Base-by-base conservation (phyloP, 2,888 invertebrate species). In the Dysmachus trigonus region DNA sequence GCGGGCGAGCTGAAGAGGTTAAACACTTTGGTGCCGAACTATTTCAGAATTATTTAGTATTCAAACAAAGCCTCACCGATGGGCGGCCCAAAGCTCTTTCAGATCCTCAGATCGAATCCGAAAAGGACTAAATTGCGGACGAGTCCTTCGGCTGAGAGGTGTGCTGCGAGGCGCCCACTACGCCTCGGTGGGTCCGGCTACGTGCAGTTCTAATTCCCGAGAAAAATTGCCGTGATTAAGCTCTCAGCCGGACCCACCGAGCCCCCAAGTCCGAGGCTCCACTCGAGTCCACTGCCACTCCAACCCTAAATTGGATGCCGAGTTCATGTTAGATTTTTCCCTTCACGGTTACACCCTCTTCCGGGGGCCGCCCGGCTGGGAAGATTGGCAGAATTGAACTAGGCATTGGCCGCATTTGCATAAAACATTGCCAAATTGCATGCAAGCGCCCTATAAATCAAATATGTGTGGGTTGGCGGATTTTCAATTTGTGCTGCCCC, bases 361-460 rank as follows among this genome's bases (percentile, higher is more conserved):
- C 72, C 72, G 83, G n/a, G n/a, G n/a, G n/a, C n/a, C n/a, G 83
- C 15, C 27, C 27, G 38, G 35, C 72, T n/a, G 2, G 27, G 35
- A 72, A 83, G 83, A 83, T 83, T 83, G 83, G 72, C 83, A 83
- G 72, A 38, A 83, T 83, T 72, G 83, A 83, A 72, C 83, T 83
- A 83, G 83, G 83, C 83, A 83, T 83, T 72, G 83, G 83, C 83
- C 83, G 83, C 72, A 83, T 83, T 83, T 83, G 72, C 83, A 83
- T 83, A 83, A 83, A 83, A 83, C 83, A 83, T 83, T 83, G 83
- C 83, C 83, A 72, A 83, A 83, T 83, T 83, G 72, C 83, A 83
- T 83, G 83, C 83, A 72, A 83, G 41, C 83, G 72, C 72, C 83
- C 72, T 72, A 83, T 83, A 83, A 83, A 83, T 83, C 83, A 83